Percentiles rank a stretch among this genome's conserved stretches.
Conservation (phyloP, 1,140 invertebrate species). For the Vanessa atalanta region DNA sequence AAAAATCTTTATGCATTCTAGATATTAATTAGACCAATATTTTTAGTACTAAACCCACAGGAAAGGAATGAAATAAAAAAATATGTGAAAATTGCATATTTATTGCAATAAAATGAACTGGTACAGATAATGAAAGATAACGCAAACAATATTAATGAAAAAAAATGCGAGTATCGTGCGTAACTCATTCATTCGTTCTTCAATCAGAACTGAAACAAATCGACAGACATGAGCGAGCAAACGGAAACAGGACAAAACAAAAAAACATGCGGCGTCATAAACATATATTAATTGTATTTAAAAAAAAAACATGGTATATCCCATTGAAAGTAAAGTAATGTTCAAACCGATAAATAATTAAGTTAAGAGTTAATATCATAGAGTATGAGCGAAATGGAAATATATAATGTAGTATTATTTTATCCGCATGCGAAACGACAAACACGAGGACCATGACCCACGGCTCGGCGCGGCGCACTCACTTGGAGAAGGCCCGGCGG, state of each 20-base stretch:
- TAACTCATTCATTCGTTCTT: conserved; percentile 32
- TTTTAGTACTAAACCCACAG: background rate
- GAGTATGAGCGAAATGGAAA: too few species aligned
- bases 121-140: conserved; percentile 33
- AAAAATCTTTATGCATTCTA: too few species aligned
- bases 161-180: conserved; percentile 23
- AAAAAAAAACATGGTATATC: background rate
- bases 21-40: background rate
- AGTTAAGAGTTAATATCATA: too few species aligned
- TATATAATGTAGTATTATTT: too few species aligned
- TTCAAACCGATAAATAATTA: too few species aligned
- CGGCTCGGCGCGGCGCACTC: conserved; percentile 56
- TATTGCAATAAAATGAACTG: conserved; percentile 38
- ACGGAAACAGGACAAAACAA: conserved; percentile 9
- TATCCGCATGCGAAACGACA: too few species aligned
- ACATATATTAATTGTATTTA: background rate
- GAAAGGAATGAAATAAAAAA: conserved; percentile 33
- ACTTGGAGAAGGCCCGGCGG: conserved; percentile 91
- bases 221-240: conserved; percentile 36
- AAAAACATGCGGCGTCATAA: background rate
- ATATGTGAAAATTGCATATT: conserved; percentile 37
- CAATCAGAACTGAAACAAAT: conserved; percentile 56
- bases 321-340: too few species aligned
- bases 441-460: too few species aligned
- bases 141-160: conserved; percentile 17